phyloP scores from a whole-genome alignment of 1,140 invertebrate genomes.

The Drosophila littoralis region DNA sequence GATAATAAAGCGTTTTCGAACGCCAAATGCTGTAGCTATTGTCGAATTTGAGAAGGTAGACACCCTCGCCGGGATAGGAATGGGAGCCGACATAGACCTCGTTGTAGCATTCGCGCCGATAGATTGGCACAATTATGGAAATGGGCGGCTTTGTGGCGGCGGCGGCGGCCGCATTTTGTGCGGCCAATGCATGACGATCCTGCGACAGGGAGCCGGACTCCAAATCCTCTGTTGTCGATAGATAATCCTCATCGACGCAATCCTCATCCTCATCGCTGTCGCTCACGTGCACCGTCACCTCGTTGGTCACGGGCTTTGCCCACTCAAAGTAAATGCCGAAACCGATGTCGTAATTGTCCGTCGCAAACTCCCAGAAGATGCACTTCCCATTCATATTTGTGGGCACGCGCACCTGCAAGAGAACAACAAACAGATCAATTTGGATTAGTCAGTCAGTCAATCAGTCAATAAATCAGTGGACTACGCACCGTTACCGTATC shows the following conservation, averaged over 20 bases:
- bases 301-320: slow-evolving; percentile 93
- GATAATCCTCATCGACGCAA: slow-evolving; percentile 86
- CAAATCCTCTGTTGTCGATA: slow-evolving; percentile 84
- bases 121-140: slow-evolving; percentile 95
- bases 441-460: background rate
- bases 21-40: slow-evolving; percentile 99
- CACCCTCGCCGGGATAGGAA: slow-evolving; percentile 97
- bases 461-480: background rate
- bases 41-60: slow-evolving; percentile 99
- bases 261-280: slow-evolving; percentile 92
- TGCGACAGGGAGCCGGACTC: slow-evolving; percentile 78
- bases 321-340: slow-evolving; percentile 99
- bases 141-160: slow-evolving; percentile 86
- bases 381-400: slow-evolving; percentile 97
- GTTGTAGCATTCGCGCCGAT: slow-evolving; percentile 96
- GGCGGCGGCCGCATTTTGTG: slow-evolving; percentile 35
- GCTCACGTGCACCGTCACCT: slow-evolving; percentile 94
- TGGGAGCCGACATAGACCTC: slow-evolving; percentile 99
- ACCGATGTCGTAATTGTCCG: slow-evolving; percentile 99
- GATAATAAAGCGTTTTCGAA: slow-evolving; percentile 99
- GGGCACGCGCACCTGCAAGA: slow-evolving; percentile 92
- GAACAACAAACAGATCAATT: background rate
- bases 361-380: slow-evolving; percentile 99
- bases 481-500: slow-evolving; percentile 94
- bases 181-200: slow-evolving; percentile 65